These are phyloP conservation scores for Eupithecia inturbata DNA, from an alignment of 2,888 invertebrate species.

Conservation along the genomic window DNA sequence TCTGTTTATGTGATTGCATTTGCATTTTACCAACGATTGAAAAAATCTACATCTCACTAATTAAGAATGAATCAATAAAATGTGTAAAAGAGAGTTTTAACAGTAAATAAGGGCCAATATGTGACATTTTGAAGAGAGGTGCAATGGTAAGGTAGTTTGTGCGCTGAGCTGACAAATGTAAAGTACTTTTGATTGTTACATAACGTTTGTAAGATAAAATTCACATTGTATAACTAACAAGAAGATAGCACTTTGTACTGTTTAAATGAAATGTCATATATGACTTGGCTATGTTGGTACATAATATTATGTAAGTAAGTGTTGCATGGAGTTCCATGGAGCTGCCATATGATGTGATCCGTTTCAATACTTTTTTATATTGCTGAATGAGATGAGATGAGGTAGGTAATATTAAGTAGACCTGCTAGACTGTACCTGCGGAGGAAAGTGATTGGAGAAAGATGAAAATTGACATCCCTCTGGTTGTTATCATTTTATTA, in stretches of 20 bases:
- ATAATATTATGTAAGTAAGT: slow-evolving; percentile 58
- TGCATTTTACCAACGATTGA: slow-evolving; percentile 80
- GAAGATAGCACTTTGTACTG: slow-evolving; percentile 62
- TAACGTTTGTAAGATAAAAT: slow-evolving; percentile 53
- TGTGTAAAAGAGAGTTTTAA: slow-evolving; percentile 60
- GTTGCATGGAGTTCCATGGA: slow-evolving; percentile 81
- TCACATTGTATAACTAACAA: slow-evolving; percentile 60
- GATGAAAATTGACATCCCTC: slow-evolving; percentile 54
- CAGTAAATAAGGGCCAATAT: slow-evolving; percentile 66
- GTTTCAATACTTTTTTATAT: slow-evolving; percentile 83
- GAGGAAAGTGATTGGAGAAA: slow-evolving; percentile 77
- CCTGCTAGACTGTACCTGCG: slow-evolving; percentile 80
- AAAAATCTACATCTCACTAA: slow-evolving; percentile 79
- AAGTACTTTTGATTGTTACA: slow-evolving; percentile 35
- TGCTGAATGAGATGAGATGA: slow-evolving; percentile 77
- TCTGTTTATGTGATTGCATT: slow-evolving; percentile 82
- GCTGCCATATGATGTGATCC: slow-evolving; percentile 83
- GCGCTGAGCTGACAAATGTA: slow-evolving; percentile 38
- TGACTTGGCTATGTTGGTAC: slow-evolving; percentile 71
- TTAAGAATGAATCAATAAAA: slow-evolving; percentile 77
- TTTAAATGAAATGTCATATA: slow-evolving; percentile 73
- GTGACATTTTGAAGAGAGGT: slow-evolving; percentile 73
- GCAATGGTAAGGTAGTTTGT: slow-evolving; percentile 55
- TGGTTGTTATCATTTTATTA: slow-evolving; percentile 63
- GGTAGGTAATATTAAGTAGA: slow-evolving; percentile 77